phyloP scores from a whole-genome alignment of 23 tunicate species.

The Trididemnum miniatum region DNA sequence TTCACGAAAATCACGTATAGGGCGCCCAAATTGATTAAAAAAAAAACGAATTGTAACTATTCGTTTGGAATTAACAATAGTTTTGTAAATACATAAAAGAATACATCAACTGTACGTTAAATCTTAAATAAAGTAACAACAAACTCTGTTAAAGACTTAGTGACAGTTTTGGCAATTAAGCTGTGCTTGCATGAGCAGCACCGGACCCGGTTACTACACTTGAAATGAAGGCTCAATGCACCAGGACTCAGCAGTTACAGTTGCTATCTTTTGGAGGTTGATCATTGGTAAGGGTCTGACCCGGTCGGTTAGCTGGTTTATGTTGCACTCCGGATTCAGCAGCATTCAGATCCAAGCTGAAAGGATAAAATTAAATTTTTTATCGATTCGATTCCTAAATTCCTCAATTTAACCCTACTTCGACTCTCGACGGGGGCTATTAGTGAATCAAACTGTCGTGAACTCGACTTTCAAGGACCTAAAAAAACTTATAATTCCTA shows the following conservation, averaged over 20 bases:
- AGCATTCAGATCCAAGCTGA: slow-evolving; percentile 93
- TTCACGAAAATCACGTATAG: too few species aligned
- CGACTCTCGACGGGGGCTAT: too few species aligned
- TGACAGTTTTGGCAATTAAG: neutral
- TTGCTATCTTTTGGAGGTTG: slow-evolving; percentile 76
- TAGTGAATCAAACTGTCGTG: too few species aligned
- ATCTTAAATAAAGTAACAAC: neutral
- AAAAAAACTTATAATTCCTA: too few species aligned
- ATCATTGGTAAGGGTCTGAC: slow-evolving; percentile 63
- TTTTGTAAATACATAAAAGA: too few species aligned
- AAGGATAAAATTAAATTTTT: too few species aligned
- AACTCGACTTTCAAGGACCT: too few species aligned
- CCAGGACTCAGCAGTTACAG: slow-evolving; percentile 66
- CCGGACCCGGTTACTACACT: neutral
- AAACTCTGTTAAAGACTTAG: neutral
- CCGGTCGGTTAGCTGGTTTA: slow-evolving; percentile 71
- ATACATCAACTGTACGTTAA: neutral
- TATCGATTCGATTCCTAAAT: too few species aligned
- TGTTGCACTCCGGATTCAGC: slow-evolving; percentile 99
- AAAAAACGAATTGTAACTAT: too few species aligned
- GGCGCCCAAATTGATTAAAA: too few species aligned
- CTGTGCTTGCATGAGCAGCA: neutral
- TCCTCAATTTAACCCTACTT: too few species aligned
- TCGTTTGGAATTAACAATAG: too few species aligned
- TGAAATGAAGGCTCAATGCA: neutral